These are phyloP conservation scores for Ophonus ardosiacus DNA, from an alignment of 2,888 invertebrate genomes.

Conservation along the genomic window DNA sequence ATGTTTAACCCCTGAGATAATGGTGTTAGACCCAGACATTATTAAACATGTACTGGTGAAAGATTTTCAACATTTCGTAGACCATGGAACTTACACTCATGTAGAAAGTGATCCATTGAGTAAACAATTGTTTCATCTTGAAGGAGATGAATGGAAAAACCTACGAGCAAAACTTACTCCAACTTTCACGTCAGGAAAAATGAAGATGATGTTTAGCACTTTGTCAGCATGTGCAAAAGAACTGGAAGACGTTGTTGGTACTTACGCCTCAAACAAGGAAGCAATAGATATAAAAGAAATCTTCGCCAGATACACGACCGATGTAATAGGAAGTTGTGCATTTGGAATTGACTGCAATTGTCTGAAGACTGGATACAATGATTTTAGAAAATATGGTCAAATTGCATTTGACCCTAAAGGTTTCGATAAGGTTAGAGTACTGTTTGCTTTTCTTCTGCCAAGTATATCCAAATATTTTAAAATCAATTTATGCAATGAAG, in stretches of 20 bases:
- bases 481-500: not conserved
- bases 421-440: not conserved
- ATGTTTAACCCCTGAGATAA: not conserved
- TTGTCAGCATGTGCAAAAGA: constrained; percentile 49
- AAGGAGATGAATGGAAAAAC: constrained; percentile 59
- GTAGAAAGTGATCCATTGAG: constrained; percentile 47
- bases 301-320: constrained; percentile 28
- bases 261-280: constrained; percentile 33
- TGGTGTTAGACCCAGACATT: not conserved
- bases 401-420: constrained; percentile 61
- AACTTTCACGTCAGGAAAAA: constrained; percentile 19
- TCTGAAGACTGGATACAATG: constrained; percentile 60
- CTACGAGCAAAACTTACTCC: constrained; percentile 48
- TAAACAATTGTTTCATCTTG: constrained; percentile 55
- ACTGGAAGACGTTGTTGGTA: constrained; percentile 16
- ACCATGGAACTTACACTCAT: constrained; percentile 61
- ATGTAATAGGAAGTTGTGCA: constrained; percentile 53
- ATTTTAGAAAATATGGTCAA: constrained; percentile 63
- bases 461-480: not conserved
- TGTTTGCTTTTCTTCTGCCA: not conserved
- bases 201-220: constrained; percentile 58
- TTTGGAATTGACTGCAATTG: constrained; percentile 66
- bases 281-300: constrained; percentile 52
- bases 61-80: constrained; percentile 51
- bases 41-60: constrained; percentile 25